Percentiles rank a stretch among this genome's conserved stretches.
These are phyloP conservation scores for Choloepus didactylus DNA, from an alignment of 2,797 vertebrate genomes.

Conservation along the genomic window DNA sequence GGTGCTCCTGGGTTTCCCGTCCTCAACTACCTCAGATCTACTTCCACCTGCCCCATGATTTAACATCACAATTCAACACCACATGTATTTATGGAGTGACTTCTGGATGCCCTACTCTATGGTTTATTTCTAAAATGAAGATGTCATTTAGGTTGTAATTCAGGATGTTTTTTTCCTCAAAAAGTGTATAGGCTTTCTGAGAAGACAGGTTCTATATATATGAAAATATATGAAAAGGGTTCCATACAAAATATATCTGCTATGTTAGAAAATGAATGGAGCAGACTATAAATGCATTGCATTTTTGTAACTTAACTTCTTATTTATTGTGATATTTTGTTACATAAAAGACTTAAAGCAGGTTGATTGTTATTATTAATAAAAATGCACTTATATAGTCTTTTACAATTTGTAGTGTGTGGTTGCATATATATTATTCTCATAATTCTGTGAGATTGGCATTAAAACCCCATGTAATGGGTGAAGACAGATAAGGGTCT, in stretches of 20 bases:
- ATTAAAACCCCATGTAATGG: not conserved
- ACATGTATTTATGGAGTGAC: not conserved
- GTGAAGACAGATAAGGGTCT: not conserved
- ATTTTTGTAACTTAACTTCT: not conserved
- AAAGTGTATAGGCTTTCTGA: not conserved
- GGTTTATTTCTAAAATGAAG: not conserved
- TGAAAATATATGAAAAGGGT: not conserved
- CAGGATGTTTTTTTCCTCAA: not conserved
- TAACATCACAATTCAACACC: not conserved
- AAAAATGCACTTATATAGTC: not conserved
- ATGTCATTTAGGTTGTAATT: no score
- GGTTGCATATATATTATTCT: not conserved
- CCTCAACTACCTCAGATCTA: not conserved
- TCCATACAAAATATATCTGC: not conserved
- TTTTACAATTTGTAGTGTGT: not conserved
- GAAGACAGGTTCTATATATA: not conserved
- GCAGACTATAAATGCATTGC: not conserved
- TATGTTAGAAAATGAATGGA: not conserved
- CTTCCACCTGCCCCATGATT: not conserved
- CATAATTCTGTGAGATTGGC: not conserved
- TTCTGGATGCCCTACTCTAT: not conserved
- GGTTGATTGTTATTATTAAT: not conserved
- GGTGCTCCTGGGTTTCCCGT: not conserved
- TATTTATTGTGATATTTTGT: not conserved
- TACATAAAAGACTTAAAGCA: constrained; percentile 17